Evolutionary conservation across 2,113 vertebrate species (phyloP).

Genomic region (Ibidorhyncha struthersii): DNA sequence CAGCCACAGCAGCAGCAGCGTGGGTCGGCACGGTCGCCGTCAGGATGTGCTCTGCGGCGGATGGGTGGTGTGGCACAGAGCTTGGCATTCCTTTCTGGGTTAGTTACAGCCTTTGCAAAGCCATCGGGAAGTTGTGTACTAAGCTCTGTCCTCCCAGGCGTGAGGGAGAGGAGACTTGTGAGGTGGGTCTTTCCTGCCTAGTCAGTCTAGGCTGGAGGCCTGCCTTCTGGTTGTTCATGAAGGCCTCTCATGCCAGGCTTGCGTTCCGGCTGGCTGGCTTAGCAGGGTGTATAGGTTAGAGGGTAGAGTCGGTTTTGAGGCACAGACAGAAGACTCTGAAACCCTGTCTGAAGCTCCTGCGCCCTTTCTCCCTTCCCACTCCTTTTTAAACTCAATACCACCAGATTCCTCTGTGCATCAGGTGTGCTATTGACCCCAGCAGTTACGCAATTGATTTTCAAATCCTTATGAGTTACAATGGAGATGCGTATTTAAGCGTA

Average conservation of each 20-base stretch:
- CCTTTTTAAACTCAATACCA: fast-evolving
- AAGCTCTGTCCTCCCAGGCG: neutral
- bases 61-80: too few species aligned
- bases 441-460: fast-evolving
- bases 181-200: fast-evolving
- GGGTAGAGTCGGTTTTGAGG: neutral
- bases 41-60: neutral
- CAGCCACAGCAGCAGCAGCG: fast-evolving
- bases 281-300: neutral
- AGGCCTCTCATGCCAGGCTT: neutral
- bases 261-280: neutral
- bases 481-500: neutral
- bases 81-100: too few species aligned
- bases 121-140: neutral
- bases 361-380: fast-evolving
- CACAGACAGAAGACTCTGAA: neutral
- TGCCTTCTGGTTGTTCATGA: neutral
- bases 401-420: fast-evolving
- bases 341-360: neutral
- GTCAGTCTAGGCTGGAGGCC: fast-evolving
- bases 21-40: neutral
- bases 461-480: fast-evolving
- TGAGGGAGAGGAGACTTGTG: neutral
- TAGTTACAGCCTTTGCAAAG: neutral
- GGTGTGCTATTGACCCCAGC: neutral